Base-by-base conservation (phyloP, 2,888 invertebrate species). In the Carpatolechia fugitivella region DNA sequence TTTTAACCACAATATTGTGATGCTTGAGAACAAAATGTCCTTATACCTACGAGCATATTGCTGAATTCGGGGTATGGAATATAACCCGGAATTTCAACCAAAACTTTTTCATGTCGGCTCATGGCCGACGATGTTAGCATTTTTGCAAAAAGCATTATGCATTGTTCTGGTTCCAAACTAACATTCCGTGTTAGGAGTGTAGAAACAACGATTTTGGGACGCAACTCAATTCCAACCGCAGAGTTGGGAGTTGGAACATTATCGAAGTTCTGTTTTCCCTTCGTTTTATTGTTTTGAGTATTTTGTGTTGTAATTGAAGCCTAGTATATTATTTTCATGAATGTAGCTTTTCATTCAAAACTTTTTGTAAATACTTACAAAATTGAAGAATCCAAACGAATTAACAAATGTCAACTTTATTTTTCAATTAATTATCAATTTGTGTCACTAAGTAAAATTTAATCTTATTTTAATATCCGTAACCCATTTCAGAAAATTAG, bases 21-120 rank as follows among this genome's bases (percentile, higher is more conserved):
- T n/a, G n/a, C n/a, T n/a, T n/a, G n/a, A n/a, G n/a, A n/a, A n/a
- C n/a, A n/a, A n/a, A n/a, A n/a, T n/a, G n/a, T n/a, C n/a, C n/a
- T n/a, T n/a, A n/a, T n/a, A n/a, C n/a, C 40, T 4, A n/a, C 6
- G 10, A 40, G 48, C 33, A 36, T 14, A 38, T 14, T 29, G 47
- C 14, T 14, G 1, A 41, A 33, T 52, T 52, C 49, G 54, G 58
- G 50, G 53, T 55, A n/a, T 46, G 50, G 44, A 18, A 11, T 35
- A 14, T 55, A 50, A 44, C 50, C 41, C 50, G 50, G 46, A 35
- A 55, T 50, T 55, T 55, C 29, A 11, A 33, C 40, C 40, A 46
- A 24, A 55, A 55, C 50, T 55, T 55, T 46, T 24, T 49, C 30
- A 24, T 36, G 55, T 36, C 46, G 44, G 14, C 50, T 30, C 54